Percentiles rank a stretch among this genome's conserved stretches.
These are phyloP conservation scores for Sporophila hypoxantha DNA, from an alignment of 2,113 vertebrate genomes.

Conservation along the genomic window DNA sequence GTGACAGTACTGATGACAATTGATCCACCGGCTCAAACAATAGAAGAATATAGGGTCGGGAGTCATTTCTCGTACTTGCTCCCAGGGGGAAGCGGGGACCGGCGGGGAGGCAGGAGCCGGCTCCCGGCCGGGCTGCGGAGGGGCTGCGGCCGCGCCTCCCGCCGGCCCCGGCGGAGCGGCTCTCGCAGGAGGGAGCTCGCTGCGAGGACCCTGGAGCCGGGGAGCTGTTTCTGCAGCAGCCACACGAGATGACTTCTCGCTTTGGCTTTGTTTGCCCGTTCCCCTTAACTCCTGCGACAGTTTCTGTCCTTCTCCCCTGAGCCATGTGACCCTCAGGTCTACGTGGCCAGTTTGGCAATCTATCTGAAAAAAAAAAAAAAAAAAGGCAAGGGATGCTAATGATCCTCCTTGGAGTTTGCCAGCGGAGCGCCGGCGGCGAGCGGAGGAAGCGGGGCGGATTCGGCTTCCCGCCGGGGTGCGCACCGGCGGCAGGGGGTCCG, in stretches of 20 bases:
- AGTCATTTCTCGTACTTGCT: background rate
- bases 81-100: background rate
- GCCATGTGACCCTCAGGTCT: background rate
- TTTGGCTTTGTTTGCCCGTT: background rate
- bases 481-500: background rate
- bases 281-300: background rate
- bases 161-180: background rate
- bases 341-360: background rate
- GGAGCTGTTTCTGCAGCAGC: background rate
- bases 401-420: background rate
- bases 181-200: background rate
- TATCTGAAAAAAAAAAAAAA: background rate
- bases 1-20: constrained; percentile 42
- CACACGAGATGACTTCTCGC: background rate
- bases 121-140: background rate
- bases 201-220: background rate
- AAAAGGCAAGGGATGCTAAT: background rate
- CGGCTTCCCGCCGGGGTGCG: background rate
- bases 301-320: background rate
- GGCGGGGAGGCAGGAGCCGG: background rate
- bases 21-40: constrained; percentile 37
- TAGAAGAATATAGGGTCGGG: background rate
- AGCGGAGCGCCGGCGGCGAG: background rate
- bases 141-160: background rate
- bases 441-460: background rate